Evolutionary conservation across 92 coral and sea anemone species (phyloP).

Genomic region (Muricea muricata): DNA sequence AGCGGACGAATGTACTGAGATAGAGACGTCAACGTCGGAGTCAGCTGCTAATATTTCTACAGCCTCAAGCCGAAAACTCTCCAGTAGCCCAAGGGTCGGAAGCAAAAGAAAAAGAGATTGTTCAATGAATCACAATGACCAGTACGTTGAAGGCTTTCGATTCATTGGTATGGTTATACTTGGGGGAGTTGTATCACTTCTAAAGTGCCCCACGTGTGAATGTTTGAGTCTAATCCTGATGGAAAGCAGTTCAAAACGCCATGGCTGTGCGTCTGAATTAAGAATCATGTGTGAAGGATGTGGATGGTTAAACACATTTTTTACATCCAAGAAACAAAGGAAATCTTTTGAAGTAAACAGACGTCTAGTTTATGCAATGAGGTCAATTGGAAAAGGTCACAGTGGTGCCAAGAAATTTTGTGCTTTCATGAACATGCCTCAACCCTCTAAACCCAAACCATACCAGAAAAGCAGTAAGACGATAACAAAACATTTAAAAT

Average conservation of each 20-base stretch:
- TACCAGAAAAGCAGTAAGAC: not conserved
- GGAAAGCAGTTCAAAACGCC: not conserved
- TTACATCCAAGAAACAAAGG: not conserved
- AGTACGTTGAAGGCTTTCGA: conserved; percentile 35
- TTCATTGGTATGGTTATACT: not conserved
- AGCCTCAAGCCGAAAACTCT: not conserved
- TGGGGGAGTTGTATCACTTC: not conserved
- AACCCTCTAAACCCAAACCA: not conserved
- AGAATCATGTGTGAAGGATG: not conserved
- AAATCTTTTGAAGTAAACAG: not conserved
- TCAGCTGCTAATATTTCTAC: not conserved
- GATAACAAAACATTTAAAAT: not conserved
- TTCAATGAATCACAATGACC: not conserved
- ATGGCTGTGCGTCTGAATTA: not conserved
- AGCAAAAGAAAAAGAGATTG: not conserved
- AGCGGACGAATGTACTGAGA: not conserved
- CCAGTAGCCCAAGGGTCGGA: not conserved
- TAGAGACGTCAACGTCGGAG: not conserved
- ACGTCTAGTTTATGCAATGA: not conserved
- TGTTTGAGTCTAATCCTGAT: not conserved
- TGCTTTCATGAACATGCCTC: not conserved
- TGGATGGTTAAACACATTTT: not conserved
- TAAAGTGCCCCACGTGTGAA: not conserved
- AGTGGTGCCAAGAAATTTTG: not conserved
- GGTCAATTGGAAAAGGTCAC: not conserved